Evolutionary conservation across 2,888 invertebrate genomes (phyloP), one percentile per base, ranked within the genome.

Genomic region (Drosophila nr. perissopoda): DNA sequence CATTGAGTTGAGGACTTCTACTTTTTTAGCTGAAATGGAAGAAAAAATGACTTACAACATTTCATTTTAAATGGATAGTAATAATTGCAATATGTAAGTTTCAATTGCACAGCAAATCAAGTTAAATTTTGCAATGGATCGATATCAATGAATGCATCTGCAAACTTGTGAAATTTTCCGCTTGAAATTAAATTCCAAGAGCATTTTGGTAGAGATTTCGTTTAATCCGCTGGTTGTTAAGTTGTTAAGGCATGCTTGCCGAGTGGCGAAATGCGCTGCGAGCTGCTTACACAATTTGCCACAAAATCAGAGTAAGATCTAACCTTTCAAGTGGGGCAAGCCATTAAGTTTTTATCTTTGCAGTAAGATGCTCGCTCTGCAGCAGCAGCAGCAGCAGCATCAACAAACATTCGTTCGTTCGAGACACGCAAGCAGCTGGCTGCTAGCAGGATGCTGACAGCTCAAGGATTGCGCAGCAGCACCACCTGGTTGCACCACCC

Each of bases 291-390:
- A 71, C 83, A 74, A 86, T 83, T 83, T 79, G 73, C 75, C 87
- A 66, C 68, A 59, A 78, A 84, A 87, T 84, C 84, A 82, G 76
- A 82, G 82, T 76, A 52, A 70, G 72, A 83, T 82, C 78, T 84
- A 84, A 72, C 69, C 82, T 82, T 78, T 76, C 68, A 70, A 83
- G 83, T 81, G 87, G 74, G 69, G 68, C 76, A 74, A 70, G 56
- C 83, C 83, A 83, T 83, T 83, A 83, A 79, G 81, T 79, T 83
- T 79, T 79, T 83, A 81, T 83, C 81, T 75, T 31, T 72, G 70
- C 48, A 46, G 69, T 58, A 60, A 67, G 83, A 75, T 69, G 74
- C 66, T 29, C 63, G 61, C 70, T 57, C 70, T 69, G 67, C 65
- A 65, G 68, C 34, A 46, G 21, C 27, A 38, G 65, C 68, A 69